phyloP scores from a whole-genome alignment of 2,113 vertebrate species.

The Pholis gunnellus region DNA sequence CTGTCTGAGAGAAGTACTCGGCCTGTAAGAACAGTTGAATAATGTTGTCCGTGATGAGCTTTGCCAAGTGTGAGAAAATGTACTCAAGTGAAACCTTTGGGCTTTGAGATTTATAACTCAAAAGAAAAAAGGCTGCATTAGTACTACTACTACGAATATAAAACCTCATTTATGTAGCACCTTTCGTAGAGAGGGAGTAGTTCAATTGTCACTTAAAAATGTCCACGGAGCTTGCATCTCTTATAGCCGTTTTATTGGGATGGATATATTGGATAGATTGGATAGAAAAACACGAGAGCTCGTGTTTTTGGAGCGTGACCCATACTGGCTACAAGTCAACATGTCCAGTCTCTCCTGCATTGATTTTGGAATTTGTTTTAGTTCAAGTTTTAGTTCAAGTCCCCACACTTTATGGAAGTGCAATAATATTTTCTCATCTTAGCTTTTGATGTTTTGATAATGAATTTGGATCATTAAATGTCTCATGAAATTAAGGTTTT shows the following conservation, averaged over 20 bases:
- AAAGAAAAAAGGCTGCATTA: neutral
- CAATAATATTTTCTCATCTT: neutral
- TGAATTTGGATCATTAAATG: neutral
- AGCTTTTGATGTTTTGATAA: neutral
- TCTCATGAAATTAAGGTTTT: neutral
- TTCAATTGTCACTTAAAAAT: too few relatives aligned
- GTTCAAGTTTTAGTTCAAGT: neutral
- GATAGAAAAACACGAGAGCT: too few relatives aligned
- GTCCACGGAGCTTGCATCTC: too few relatives aligned
- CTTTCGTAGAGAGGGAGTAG: too few relatives aligned
- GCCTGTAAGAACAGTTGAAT: neutral
- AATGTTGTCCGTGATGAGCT: neutral
- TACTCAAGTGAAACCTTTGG: neutral
- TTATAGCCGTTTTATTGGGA: too few relatives aligned
- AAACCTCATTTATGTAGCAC: too few relatives aligned
- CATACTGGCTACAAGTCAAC: neutral
- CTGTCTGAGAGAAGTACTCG: too few relatives aligned
- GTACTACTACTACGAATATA: neutral
- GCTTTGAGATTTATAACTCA: neutral
- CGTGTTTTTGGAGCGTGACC: neutral
- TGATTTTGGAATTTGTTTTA: neutral
- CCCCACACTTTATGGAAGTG: neutral
- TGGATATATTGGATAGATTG: too few relatives aligned
- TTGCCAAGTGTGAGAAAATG: neutral
- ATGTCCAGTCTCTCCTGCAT: neutral